Base-by-base conservation (phyloP, 2,888 invertebrate genomes). In the Ormyrus labotus region DNA sequence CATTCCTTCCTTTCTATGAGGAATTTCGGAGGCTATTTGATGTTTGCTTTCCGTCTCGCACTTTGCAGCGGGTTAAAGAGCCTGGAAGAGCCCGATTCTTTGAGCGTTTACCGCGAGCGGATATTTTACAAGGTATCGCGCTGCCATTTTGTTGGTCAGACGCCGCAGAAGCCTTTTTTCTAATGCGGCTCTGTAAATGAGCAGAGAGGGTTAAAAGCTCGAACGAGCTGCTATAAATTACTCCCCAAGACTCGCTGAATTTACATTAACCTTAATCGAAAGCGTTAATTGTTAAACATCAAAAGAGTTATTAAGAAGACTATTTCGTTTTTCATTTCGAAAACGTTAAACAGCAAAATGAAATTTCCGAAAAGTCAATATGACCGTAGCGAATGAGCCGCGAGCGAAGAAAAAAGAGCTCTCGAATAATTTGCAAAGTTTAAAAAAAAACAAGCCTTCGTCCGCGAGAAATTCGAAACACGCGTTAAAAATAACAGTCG, bases 401-500 rank as follows among this genome's bases (percentile, higher is more conserved):
- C 9, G 2, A 51, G 1, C 34, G 8, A 61, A 53, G 11, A 5
- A 34, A 70, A 70, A 58, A n/a, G 19, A 6, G 13, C 57, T 34
- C 47, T 51, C 45, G 48, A 64, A 53, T 70, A 61, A 70, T 70
- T 70, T 45, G 50, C 8, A 70, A 70, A 63, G 61, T 50, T 70
- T 50, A 64, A 69, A 57, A 19, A 19, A 64, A 5, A 64, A n/a
- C 34, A 19, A 48, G 72, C 53, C 19, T 55, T 47, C 19, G 19
- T 19, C 13, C 48, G 57, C 53, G 64, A 64, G 19, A 80, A 70
- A 70, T 75, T 70, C 74, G 67, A 75, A 73, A 80, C 71, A 71
- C 67, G 74, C 73, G 79, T 79, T 74, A 73, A 74, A 79, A 79
- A 74, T 79, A 74, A 79, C 58, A 74, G 63, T 67, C 51, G 71